Conservation (phyloP, 2,113 vertebrate genomes). For the Antigone vipio region DNA sequence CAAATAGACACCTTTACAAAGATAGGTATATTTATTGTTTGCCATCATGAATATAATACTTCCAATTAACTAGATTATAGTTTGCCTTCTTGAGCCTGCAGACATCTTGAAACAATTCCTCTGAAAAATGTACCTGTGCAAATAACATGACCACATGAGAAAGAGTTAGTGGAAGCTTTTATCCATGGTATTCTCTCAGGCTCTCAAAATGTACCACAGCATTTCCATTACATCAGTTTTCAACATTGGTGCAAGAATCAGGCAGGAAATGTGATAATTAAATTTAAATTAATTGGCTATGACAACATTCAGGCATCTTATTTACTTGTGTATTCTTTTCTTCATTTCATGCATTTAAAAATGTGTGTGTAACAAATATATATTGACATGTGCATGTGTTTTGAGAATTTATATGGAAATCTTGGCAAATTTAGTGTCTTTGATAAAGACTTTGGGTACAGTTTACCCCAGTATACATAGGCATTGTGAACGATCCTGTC, state of each 20-base stretch:
- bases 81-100: neutral
- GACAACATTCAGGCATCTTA: neutral
- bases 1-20: neutral
- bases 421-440: neutral
- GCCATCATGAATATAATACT: neutral
- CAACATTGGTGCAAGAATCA: neutral
- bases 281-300: neutral
- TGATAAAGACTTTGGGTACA: neutral
- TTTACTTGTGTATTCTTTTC: neutral
- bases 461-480: neutral
- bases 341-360: neutral
- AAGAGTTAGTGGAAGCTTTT: neutral
- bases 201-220: neutral
- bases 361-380: neutral
- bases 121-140: neutral
- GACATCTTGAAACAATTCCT: neutral
- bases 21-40: neutral
- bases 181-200: neutral
- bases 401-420: neutral
- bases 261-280: neutral
- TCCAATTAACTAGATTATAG: neutral
- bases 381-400: rapidly evolving
- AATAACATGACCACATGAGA: neutral
- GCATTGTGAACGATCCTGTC: neutral
- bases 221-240: neutral